Evolutionary conservation across 2,888 invertebrate genomes (phyloP), one percentile per base, ranked within the genome.

Genomic region (Craniophora ligustri): DNA sequence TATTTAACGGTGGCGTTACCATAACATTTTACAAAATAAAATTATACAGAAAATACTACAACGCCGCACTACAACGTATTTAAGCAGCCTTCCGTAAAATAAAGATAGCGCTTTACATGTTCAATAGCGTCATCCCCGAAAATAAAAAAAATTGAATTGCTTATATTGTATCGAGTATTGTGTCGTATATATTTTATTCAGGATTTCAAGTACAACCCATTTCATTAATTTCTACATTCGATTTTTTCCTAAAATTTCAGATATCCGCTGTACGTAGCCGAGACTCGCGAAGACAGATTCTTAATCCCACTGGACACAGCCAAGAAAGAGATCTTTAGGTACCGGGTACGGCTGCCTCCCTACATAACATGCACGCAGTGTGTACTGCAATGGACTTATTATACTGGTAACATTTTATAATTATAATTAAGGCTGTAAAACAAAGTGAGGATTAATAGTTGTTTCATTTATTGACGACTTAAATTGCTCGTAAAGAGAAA

Each of bases 351-450:
- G 2, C 91, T 98, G 41, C 98, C 98, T 0, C 94, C 97, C 0
- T 97, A 96, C 76, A 86, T 98, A 2, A 97, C 97, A 0, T 98
- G 98, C 78, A 96, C 96, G 0, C 97, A 98, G 75, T 98, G 98
- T 79, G 97, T 98, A 3, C 84, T 98, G n/a, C 98, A 98, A 82
- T 98, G 98, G 98, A 97, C 96, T 51, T 98, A 98, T 85, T 97
- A 96, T 72, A 98, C 98, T 51, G 97, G 97, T 95, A 60, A 72
- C 48, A 16, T 14, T 10, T n/a, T 2, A 23, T 3, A n/a, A n/a
- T 4, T 3, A 2, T n/a, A 0, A 3, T 10, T 23, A n/a, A n/a
- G n/a, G n/a, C n/a, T n/a, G 2, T n/a, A n/a, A 3, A 26, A n/a
- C 10, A 10, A n/a, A n/a, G n/a, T n/a, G n/a, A n/a, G n/a, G n/a